Conservation (phyloP, 2,113 vertebrate genomes). For the Gulo gulo region DNA sequence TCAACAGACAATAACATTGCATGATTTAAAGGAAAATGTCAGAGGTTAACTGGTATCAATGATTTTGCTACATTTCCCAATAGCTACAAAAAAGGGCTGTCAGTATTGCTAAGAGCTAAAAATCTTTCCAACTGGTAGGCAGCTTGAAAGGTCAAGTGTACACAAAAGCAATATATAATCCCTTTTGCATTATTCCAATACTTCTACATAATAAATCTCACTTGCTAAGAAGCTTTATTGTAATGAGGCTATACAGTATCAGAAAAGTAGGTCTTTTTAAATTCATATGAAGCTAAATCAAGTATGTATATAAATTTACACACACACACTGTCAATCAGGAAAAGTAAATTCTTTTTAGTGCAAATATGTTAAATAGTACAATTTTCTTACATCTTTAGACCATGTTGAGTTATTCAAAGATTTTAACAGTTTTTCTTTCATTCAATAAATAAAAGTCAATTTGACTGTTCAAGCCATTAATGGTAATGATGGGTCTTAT, state of each 20-base stretch:
- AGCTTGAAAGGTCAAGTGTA: slow-evolving; percentile 56
- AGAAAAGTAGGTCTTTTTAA: background rate
- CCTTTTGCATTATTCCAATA: slow-evolving; percentile 13
- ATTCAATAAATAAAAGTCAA: slow-evolving; percentile 62
- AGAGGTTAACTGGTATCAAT: slow-evolving; percentile 51
- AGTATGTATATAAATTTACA: background rate
- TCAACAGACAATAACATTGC: background rate
- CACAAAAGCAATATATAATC: background rate
- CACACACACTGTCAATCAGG: background rate
- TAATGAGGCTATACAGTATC: background rate
- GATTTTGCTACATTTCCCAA: slow-evolving; percentile 11
- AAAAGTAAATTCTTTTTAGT: slow-evolving; percentile 41
- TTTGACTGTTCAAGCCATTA: slow-evolving; percentile 40
- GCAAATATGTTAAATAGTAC: slow-evolving; percentile 22
- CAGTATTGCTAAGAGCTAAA: slow-evolving; percentile 34
- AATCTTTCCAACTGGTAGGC: slow-evolving; percentile 45
- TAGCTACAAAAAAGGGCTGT: slow-evolving; percentile 4
- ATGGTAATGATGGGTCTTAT: slow-evolving; percentile 37
- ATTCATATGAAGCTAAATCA: background rate
- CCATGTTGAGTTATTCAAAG: slow-evolving; percentile 24
- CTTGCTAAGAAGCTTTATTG: slow-evolving; percentile 14
- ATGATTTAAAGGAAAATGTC: slow-evolving; percentile 52
- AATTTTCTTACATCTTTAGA: slow-evolving; percentile 36
- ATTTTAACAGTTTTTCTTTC: slow-evolving; percentile 42
- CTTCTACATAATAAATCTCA: background rate